Percentiles rank a stretch among this genome's conserved stretches.
These are phyloP conservation scores for Gnatocerus cornutus DNA, from an alignment of 2,888 invertebrate species.

Conservation along the genomic window DNA sequence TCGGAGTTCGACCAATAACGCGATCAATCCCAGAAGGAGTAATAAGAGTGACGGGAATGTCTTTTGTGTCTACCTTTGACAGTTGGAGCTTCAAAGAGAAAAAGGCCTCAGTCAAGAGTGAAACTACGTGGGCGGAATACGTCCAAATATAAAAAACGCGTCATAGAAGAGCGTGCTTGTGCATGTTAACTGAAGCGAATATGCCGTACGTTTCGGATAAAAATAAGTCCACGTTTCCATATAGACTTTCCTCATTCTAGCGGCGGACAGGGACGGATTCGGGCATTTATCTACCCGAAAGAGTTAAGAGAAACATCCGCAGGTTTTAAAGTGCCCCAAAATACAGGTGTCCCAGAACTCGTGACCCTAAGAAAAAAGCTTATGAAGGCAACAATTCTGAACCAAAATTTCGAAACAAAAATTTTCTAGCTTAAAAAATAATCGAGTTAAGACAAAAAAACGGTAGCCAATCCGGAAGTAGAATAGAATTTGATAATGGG, in stretches of 20 bases:
- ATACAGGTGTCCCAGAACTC: too few relatives aligned
- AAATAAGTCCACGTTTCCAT: constrained; percentile 45
- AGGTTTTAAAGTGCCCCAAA: too few relatives aligned
- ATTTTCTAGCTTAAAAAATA: too few relatives aligned
- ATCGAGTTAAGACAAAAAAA: too few relatives aligned
- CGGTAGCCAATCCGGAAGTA: too few relatives aligned
- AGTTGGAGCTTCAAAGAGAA: constrained; percentile 31
- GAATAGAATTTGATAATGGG: too few relatives aligned
- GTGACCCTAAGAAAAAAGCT: too few relatives aligned
- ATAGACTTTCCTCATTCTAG: constrained; percentile 37
- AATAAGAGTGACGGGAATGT: constrained; percentile 38
- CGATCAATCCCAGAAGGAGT: constrained; percentile 26
- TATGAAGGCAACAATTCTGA: too few relatives aligned
- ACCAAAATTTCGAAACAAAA: too few relatives aligned
- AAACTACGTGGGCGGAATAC: constrained; percentile 50
- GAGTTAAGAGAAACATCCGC: too few relatives aligned
- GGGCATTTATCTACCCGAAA: background rate
- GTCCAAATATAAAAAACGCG: constrained; percentile 50
- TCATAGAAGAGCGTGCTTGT: constrained; percentile 45
- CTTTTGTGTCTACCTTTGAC: constrained; percentile 39
- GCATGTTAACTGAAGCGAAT: constrained; percentile 52
- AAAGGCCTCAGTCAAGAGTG: constrained; percentile 42
- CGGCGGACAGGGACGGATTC: background rate
- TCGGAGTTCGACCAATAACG: constrained; percentile 17
- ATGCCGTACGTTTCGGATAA: constrained; percentile 45